Evolutionary conservation across 1,140 invertebrate species (phyloP), one percentile per base, ranked within the genome.

Genomic region (Drosophila watanabei): DNA sequence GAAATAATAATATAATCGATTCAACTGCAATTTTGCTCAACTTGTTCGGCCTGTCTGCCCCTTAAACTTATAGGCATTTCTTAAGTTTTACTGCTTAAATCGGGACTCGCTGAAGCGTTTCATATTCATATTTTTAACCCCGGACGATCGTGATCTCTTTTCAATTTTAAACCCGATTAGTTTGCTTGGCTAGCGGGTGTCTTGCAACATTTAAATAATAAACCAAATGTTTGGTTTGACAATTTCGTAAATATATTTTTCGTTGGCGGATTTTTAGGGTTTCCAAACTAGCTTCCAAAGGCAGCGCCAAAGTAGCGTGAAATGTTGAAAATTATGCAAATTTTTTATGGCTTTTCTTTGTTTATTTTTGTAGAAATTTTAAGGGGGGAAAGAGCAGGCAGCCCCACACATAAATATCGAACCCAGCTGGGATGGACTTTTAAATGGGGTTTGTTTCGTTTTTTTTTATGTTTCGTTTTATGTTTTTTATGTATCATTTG

Each of bases 241-340:
- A 73, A 66, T 86, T 85, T 86, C 82, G 82, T 85, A 86, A 86
- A 79, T 16, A 77, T 13, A 51, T 75, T 64, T 66, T 52, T 86
- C 78, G 82, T 75, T 79, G 82, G 82, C 82, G 82, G 82, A 82
- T 79, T 85, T 85, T 71, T 35, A 32, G 43, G 54, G 43, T 71
- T 82, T 79, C 60, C 62, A 63, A 75, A 75, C 45, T n/a, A 52
- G 39, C 24, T 20, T 7, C 49, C 33, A 63, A 63, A 63, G 56
- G 3, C 30, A 56, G 59, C 49, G 32, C 35, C 51, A 52, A 54
- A 58, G 49, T 57, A 69, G 80, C 80, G 63, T 80, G 32, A 80
- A 80, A 71, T 85, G 72, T 84, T 85, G 78, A 72, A 85, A 79
- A 85, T 79, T 82, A 85, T 85, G 82, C 75, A 85, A 85, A 85